Base-by-base conservation (phyloP, 2,888 invertebrate genomes). In the Heteromurus nitidus region DNA sequence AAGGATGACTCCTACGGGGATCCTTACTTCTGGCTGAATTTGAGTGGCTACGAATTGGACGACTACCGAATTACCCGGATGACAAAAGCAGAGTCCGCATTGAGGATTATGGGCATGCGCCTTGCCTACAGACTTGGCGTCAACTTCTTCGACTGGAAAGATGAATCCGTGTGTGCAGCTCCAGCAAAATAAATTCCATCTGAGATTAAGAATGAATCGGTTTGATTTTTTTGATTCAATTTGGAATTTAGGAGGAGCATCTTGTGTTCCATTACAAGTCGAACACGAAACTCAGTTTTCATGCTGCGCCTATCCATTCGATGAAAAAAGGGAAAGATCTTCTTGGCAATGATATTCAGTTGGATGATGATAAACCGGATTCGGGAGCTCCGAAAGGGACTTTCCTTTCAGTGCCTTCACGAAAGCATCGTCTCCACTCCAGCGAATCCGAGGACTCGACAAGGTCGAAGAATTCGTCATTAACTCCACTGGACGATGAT, bases 111-210 rank as follows among this genome's bases (percentile, higher is more conserved):
- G 82, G 82, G 82, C 7, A 82, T 73, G 73, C 16, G 30, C 13
- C 44, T 82, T n/a, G 82, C 82, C 0, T 79, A 62, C 24, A 13
- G 74, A 22, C 24, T 82, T 1, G 82, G 82, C 28, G 58, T 82
- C 13, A 82, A 82, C 55, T 82, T 79, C 44, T 82, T 82, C 31
- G 82, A 82, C 53, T 82, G 79, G 77, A 82, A 79, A 36, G 82
- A 82, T 62, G 82, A 82, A 69, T 82, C 82, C 31, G 82, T 82
- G 60, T 70, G 68, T 64, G n/a, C 2, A 20, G 13, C 36, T 36
- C 36, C 5, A 9, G 36, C 36, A 9, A n/a, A n/a, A n/a, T n/a
- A n/a, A n/a, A n/a, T n/a, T n/a, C n/a, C n/a, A n/a, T n/a, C n/a
- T n/a, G n/a, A n/a, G n/a, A n/a, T n/a, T n/a, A n/a, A n/a, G n/a